A percentile compares a stretch with the other conserved stretches of the same genome.
phyloP scores from a whole-genome alignment of 2,888 invertebrate genomes.

The Drosophila greeni region DNA sequence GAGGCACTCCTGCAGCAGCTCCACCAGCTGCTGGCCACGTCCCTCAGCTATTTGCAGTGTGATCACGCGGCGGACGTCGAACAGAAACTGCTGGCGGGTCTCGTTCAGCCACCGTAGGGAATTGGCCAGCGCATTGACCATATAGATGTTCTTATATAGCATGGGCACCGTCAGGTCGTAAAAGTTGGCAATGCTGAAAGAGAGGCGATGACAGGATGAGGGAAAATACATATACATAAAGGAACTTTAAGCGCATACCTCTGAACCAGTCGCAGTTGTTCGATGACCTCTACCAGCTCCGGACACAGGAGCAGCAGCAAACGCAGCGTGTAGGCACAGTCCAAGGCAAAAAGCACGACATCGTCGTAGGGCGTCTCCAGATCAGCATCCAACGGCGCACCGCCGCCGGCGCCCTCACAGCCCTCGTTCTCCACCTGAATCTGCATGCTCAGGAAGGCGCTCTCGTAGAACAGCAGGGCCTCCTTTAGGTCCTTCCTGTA shows the following conservation, averaged over 20 bases:
- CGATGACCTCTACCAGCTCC: constrained; percentile 79
- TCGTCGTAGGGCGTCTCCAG: constrained; percentile 81
- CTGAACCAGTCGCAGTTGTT: constrained; percentile 21
- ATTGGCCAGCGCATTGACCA: constrained; percentile 68
- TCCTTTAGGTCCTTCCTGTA: constrained; percentile 83
- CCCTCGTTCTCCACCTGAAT: constrained; percentile 77
- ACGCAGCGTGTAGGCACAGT: constrained; percentile 84
- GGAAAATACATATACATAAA: background rate
- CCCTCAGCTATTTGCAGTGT: constrained; percentile 75
- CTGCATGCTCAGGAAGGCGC: constrained; percentile 78
- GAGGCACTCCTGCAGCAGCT: constrained; percentile 80
- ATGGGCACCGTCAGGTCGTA: constrained; percentile 87
- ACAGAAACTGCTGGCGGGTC: constrained; percentile 79
- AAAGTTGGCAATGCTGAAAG: constrained; percentile 84
- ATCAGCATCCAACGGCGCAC: constrained; percentile 58
- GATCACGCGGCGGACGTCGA: constrained; percentile 78
- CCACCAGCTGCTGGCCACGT: constrained; percentile 71
- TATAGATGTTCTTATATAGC: constrained; percentile 83
- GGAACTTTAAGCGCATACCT: constrained; percentile 10
- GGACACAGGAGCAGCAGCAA: constrained; percentile 85
- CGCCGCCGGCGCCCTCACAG: constrained; percentile 71
- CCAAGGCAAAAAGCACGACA: constrained; percentile 84
- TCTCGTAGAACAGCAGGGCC: constrained; percentile 81
- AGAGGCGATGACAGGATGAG: background rate
- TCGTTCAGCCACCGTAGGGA: constrained; percentile 76